Percentiles rank a stretch among this genome's conserved stretches.
These are phyloP conservation scores for Caretta caretta DNA, from an alignment of 2,113 vertebrate species.

Conservation along the genomic window DNA sequence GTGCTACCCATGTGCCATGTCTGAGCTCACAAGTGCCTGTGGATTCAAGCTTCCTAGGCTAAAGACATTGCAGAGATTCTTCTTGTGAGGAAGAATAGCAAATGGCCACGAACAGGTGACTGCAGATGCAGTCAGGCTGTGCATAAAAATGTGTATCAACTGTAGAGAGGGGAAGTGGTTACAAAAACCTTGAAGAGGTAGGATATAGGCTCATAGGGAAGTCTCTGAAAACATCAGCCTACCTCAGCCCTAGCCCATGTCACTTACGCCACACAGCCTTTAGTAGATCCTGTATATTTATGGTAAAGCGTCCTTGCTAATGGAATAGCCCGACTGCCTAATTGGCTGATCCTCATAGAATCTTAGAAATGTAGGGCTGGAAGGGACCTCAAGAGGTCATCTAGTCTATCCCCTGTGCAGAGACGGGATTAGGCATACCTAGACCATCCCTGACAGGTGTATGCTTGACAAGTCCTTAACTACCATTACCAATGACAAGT, in stretches of 20 bases:
- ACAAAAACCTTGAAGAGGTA: not conserved
- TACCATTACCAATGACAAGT: not conserved
- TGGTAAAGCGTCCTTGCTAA: not conserved
- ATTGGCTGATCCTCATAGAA: not conserved
- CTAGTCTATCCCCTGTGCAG: not conserved
- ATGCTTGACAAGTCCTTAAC: not conserved
- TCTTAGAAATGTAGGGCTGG: not conserved
- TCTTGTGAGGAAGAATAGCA: not conserved
- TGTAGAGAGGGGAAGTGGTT: not conserved
- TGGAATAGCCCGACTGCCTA: not conserved
- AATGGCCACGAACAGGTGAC: not conserved
- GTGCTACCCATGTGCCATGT: not conserved
- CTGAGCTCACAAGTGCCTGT: not conserved
- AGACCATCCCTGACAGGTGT: not conserved
- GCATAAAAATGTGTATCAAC: not conserved
- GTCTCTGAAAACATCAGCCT: not conserved
- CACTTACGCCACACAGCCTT: not conserved
- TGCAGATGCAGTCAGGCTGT: not conserved
- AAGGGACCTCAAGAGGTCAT: not conserved
- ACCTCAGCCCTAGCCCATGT: not conserved
- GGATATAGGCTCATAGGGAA: not conserved
- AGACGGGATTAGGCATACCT: not conserved
- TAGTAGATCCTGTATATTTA: not conserved
- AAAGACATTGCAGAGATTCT: not conserved
- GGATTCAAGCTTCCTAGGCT: not conserved